Conservation (phyloP, 2,888 invertebrate genomes). For the Cheilosia variabilis region DNA sequence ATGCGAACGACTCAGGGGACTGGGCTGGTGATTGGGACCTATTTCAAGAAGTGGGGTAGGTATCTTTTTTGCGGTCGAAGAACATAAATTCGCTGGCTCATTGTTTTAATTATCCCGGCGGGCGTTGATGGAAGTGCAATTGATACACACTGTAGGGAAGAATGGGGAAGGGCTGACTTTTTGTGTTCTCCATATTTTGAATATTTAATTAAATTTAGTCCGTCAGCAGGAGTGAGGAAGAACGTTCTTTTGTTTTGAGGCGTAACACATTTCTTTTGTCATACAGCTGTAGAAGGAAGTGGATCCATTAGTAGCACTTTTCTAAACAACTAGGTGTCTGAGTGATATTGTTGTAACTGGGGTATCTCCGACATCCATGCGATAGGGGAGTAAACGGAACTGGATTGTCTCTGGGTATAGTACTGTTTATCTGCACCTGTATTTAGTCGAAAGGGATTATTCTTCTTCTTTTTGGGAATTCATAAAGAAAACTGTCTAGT, state of each 20-base stretch:
- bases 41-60: conserved; percentile 2
- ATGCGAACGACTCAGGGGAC: conserved; percentile 26
- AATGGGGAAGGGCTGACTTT: conserved; percentile 7
- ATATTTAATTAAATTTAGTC: conserved; percentile 66
- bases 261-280: conserved; percentile 24
- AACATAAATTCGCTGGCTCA: conserved; percentile 72
- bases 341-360: neutral
- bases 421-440: neutral
- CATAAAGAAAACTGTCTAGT: too few species aligned
- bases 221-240: conserved; percentile 3
- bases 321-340: neutral
- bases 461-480: neutral
- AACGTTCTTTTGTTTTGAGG: neutral
- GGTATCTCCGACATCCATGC: neutral
- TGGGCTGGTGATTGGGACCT: conserved; percentile 23
- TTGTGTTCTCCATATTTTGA: conserved; percentile 34
- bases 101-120: conserved; percentile 69
- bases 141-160: conserved; percentile 17
- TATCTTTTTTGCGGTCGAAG: conserved; percentile 60
- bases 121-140: conserved; percentile 27
- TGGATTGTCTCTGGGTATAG: neutral
- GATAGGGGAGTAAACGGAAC: too few species aligned
- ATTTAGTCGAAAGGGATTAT: neutral
- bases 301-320: conserved; percentile 27
- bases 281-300: neutral